Evolutionary conservation across 1,140 invertebrate species (phyloP), one percentile per base, ranked within the genome.

Genomic region (Holcopasites calliopsidis): DNA sequence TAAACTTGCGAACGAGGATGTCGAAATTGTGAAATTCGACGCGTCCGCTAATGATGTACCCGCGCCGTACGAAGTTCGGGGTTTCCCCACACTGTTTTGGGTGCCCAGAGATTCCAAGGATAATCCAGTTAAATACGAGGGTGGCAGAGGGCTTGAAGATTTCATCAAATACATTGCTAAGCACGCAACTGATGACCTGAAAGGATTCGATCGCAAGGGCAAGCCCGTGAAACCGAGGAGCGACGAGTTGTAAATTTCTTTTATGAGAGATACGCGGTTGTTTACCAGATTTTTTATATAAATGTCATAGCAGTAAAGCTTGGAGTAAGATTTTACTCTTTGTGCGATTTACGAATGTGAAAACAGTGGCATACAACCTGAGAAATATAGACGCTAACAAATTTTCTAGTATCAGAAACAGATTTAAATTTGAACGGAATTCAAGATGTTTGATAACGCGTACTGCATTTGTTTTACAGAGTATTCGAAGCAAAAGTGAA

Each of bases 31-130:
- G 0, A 99, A 99, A 90, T 97, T 99, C 92, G 99, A 99, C 91
- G 98, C 99, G 33, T 99, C 98, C 1, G 97, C 97, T 54, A 99
- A 99, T 92, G 99, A 99, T 93, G 98, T 99, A 77, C 97, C 98
- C 74, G 90, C 95, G n/a, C 90, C 93, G 72, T 99, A 95, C 91
- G 97, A 99, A 86, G 99, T 99, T 18, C 94, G 94, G 82, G 99
- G 99, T 26, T 99, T 99, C 95, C 99, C 99, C 42, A 99, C 99
- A 2, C 93, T 99, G 38, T 99, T 94, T 93, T 99, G 98, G 97
- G 93, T 96, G 62, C 96, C 98, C 3, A 99, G 97, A 88, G 94
- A 97, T 86, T 91, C 92, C 23, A 97, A 97, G 88, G 91, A 94
- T 83, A 94, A 92, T 80, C 98, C 99, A 28, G 93, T 96, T n/a